These are phyloP conservation scores for Corythornis leucogaster DNA, from an alignment of 2,797 vertebrate species.

Conservation along the genomic window DNA sequence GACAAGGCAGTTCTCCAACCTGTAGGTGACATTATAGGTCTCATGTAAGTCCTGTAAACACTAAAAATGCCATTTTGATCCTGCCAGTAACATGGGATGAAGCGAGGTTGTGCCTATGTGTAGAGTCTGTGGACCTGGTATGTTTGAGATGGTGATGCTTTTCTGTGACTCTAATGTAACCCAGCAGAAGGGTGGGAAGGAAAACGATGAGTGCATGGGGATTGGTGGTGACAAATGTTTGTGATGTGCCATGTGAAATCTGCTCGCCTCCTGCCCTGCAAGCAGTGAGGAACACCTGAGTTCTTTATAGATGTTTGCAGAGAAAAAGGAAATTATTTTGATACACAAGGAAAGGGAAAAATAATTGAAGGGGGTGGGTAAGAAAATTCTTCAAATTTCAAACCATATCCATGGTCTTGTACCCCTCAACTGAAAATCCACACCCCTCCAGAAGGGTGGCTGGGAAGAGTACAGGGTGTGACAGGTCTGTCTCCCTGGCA, in stretches of 20 bases:
- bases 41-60: background rate
- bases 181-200: background rate
- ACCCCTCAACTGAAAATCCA: background rate
- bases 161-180: background rate
- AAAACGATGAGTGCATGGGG: background rate
- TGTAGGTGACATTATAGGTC: constrained; percentile 14
- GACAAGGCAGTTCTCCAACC: constrained; percentile 45
- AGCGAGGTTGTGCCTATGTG: background rate
- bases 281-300: constrained; percentile 61
- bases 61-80: constrained; percentile 28
- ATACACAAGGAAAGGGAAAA: background rate
- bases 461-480: background rate
- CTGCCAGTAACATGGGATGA: background rate
- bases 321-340: constrained; percentile 7
- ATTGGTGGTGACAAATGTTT: background rate
- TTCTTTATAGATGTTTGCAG: constrained; percentile 32
- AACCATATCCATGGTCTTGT: background rate
- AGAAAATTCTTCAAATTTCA: background rate
- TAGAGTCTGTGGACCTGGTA: background rate
- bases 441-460: background rate
- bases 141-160: background rate
- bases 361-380: background rate
- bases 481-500: too few species aligned
- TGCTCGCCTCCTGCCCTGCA: constrained; percentile 34
- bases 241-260: background rate